Percentiles rank a stretch among this genome's conserved stretches.
These are phyloP conservation scores for Eupelmus urozonus DNA, from an alignment of 2,888 invertebrate genomes.

Conservation along the genomic window DNA sequence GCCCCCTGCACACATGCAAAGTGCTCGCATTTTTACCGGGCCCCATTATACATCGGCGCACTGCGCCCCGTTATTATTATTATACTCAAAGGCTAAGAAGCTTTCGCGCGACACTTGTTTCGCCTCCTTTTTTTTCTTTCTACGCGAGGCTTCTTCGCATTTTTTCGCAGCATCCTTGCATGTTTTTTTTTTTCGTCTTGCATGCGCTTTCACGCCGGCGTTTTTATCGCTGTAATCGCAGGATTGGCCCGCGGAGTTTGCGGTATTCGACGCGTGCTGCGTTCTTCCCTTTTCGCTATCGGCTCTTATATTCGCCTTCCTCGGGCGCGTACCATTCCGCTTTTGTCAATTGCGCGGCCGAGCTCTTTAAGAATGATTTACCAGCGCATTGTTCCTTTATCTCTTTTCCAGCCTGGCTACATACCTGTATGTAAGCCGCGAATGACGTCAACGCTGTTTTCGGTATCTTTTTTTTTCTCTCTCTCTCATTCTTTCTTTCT, in stretches of 20 bases:
- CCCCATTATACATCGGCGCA: neutral
- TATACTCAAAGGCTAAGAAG: neutral
- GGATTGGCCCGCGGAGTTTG: neutral
- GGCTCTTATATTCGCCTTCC: neutral
- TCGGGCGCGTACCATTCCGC: neutral
- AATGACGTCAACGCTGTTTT: conserved; percentile 23
- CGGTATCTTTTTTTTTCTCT: conserved; percentile 9
- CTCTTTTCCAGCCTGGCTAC: neutral
- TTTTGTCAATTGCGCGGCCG: neutral
- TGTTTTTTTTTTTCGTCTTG: neutral
- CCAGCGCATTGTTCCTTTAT: conserved; percentile 25
- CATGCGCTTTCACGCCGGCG: neutral
- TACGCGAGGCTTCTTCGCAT: neutral
- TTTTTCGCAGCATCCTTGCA: neutral
- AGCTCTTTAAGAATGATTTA: conserved; percentile 33
- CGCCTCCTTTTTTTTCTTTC: neutral
- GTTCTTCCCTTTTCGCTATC: neutral
- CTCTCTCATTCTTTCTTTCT: neutral
- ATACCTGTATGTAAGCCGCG: neutral
- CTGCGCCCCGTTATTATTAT: conserved; percentile 9
- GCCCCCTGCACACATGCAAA: neutral
- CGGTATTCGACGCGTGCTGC: neutral
- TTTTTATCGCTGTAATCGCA: conserved; percentile 28
- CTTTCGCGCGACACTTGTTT: neutral
- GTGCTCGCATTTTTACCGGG: conserved; percentile 1